Conservation (phyloP, 2,888 invertebrate genomes). For the Lissocephala sabroskyi region DNA sequence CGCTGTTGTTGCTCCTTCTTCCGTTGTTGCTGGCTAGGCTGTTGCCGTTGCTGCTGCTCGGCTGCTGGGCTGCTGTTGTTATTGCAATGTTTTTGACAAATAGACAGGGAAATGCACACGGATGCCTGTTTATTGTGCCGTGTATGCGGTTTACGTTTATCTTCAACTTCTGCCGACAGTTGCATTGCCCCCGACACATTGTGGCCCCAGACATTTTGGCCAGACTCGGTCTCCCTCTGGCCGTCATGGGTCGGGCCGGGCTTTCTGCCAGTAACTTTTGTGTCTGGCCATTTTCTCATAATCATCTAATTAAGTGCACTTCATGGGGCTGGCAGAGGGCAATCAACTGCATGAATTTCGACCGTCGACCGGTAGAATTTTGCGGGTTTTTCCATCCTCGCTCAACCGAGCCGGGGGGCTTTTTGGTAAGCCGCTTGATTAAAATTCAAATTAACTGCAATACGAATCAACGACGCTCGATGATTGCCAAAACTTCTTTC, state of each 20-base stretch:
- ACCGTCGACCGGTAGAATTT: no score
- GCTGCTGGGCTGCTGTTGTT: no score
- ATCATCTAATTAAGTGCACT: conserved; percentile 52
- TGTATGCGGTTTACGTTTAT: conserved; percentile 63
- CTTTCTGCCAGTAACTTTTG: conserved; percentile 3
- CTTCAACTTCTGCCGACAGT: conserved; percentile 61
- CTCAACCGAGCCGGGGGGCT: no score
- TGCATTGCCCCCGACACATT: conserved; percentile 25
- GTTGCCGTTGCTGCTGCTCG: conserved; percentile 27
- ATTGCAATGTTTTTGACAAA: conserved; percentile 63
- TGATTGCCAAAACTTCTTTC: no score
- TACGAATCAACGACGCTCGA: no score
- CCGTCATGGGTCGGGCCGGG: no score
- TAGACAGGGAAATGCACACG: conserved; percentile 64
- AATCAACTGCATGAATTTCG: no score
- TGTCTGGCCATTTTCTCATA: conserved; percentile 41
- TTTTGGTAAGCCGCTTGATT: no score
- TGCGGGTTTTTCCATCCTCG: no score
- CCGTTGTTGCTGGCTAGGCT: neutral
- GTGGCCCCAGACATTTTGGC: conserved; percentile 56
- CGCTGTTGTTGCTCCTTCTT: conserved; percentile 4
- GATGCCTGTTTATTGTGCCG: conserved; percentile 64
- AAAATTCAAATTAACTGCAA: no score
- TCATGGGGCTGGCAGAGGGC: no score
- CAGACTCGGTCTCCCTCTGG: no score